These are phyloP conservation scores for Neosilurus hyrtlii DNA, from an alignment of 2,797 vertebrate species.

Conservation along the genomic window DNA sequence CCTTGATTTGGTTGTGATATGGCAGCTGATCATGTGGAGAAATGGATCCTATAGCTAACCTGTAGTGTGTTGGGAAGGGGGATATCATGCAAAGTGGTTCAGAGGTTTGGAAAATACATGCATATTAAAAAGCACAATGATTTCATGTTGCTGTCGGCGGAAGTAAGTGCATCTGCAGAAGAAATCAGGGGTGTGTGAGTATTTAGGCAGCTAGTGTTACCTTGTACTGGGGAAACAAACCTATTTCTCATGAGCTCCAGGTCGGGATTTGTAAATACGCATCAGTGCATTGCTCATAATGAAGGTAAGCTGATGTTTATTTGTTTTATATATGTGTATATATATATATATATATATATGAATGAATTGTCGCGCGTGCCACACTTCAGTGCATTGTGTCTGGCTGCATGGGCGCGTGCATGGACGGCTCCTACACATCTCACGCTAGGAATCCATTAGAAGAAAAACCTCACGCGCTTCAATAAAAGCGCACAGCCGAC, in stretches of 20 bases:
- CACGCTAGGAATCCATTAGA: not conserved
- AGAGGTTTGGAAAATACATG: not conserved
- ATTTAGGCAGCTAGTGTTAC: not conserved
- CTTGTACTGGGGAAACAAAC: not conserved
- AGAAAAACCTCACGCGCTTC: not conserved
- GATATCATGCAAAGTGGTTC: not conserved
- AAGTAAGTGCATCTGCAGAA: not conserved
- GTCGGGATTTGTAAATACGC: not conserved
- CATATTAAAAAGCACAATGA: not conserved
- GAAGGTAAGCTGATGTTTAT: not conserved
- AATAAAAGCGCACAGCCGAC: not conserved
- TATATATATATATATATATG: too few relatives aligned
- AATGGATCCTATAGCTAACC: not conserved
- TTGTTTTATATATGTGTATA: not conserved
- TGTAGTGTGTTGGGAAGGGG: not conserved
- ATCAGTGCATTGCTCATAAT: not conserved
- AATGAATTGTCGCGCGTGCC: not conserved
- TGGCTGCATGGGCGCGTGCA: not conserved
- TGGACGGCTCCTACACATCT: not conserved
- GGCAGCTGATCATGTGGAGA: not conserved
- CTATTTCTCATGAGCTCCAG: not conserved
- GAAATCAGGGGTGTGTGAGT: not conserved
- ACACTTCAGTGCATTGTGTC: not conserved
- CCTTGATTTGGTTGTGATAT: too few relatives aligned
- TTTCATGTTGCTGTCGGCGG: not conserved